A percentile compares a stretch with the other conserved stretches of the same genome.
phyloP scores from a whole-genome alignment of 2,113 vertebrate genomes.

The Empidonax traillii region DNA sequence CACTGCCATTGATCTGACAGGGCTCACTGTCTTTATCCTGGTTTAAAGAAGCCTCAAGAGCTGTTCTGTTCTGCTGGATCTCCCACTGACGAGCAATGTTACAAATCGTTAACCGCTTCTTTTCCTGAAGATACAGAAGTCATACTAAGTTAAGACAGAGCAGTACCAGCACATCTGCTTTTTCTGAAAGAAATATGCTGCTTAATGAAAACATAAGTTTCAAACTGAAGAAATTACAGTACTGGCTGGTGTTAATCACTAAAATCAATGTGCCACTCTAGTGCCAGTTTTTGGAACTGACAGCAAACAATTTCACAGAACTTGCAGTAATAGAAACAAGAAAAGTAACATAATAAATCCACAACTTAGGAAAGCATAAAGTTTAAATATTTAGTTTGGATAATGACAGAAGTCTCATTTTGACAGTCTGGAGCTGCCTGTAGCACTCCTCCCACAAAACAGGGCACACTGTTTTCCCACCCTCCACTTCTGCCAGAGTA shows the following conservation, averaged over 20 bases:
- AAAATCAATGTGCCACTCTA: background rate
- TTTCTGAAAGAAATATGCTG: background rate
- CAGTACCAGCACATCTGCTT: background rate
- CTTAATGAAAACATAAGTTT: background rate
- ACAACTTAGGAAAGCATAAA: background rate
- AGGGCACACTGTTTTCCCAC: background rate
- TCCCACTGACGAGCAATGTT: constrained; percentile 95
- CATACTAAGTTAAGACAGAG: background rate
- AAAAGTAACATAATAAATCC: background rate
- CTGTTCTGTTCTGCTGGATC: constrained; percentile 74
- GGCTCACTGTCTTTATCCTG: constrained; percentile 82
- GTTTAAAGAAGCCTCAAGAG: constrained; percentile 64
- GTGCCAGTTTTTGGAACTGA: background rate
- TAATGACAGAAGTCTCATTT: background rate
- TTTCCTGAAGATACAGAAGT: constrained; percentile 78
- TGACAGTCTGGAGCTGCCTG: background rate
- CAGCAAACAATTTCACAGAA: background rate
- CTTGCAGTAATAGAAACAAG: background rate
- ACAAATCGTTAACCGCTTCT: constrained; percentile 88
- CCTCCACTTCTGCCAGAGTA: background rate
- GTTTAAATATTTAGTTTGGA: background rate
- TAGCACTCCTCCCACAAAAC: background rate
- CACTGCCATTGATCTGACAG: constrained; percentile 78
- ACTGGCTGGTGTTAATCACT: background rate
- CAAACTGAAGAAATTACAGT: background rate